Conservation (phyloP, 1,140 invertebrate species). For the Chionoecetes opilio region DNA sequence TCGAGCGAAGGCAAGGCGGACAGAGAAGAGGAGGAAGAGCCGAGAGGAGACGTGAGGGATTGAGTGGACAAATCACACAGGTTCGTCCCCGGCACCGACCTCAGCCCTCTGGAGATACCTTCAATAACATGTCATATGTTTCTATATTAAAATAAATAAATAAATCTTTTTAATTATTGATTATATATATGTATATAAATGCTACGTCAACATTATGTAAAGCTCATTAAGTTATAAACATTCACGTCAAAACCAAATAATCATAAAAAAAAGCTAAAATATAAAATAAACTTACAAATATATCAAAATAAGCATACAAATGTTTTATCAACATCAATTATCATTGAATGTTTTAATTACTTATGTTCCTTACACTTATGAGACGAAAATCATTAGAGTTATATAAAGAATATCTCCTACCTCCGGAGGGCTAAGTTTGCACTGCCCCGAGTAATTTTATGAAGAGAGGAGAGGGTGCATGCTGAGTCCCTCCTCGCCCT, state of each 20-base stretch:
- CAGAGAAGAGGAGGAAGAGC: background rate
- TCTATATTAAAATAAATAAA: too few relatives aligned
- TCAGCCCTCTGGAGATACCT: background rate
- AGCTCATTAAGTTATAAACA: background rate
- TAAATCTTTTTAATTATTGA: too few relatives aligned
- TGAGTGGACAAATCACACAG: background rate
- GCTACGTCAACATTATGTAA: background rate
- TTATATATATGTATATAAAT: too few relatives aligned
- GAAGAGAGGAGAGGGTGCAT: background rate
- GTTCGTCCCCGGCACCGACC: background rate
- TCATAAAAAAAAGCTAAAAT: too few relatives aligned
- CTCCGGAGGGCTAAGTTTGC: background rate
- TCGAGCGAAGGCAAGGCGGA: background rate
- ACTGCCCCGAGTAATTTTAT: background rate
- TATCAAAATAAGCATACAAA: too few relatives aligned
- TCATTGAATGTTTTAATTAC: too few relatives aligned
- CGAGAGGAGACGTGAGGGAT: slow-evolving; percentile 2
- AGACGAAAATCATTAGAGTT: too few relatives aligned
- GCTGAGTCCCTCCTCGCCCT: background rate
- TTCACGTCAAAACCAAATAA: too few relatives aligned
- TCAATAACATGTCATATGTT: background rate
- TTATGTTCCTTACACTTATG: too few relatives aligned
- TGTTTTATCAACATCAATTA: too few relatives aligned
- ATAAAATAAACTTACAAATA: too few relatives aligned
- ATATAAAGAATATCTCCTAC: too few relatives aligned